Evolutionary conservation across 2,888 invertebrate species (phyloP), one percentile per base, ranked within the genome.

Genomic region (Urechis unicinctus): DNA sequence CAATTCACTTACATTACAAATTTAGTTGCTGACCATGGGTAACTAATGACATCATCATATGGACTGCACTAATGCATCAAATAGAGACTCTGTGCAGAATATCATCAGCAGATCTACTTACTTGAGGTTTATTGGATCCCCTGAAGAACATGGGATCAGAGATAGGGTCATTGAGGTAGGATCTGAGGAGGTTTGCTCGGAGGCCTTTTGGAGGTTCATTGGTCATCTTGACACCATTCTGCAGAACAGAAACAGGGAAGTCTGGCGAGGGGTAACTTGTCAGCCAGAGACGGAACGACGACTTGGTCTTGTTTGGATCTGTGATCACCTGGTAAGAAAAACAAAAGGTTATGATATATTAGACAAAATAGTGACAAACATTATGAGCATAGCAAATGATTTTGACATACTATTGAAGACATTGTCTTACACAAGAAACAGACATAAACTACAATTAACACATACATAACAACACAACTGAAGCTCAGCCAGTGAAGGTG

Each of bases 111-210:
- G n/a, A n/a, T n/a, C n/a, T n/a, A n/a, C n/a, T n/a, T 59, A 75
- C 73, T 61, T 65, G 60, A 13, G 77, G 77, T 66, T 84, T 83
- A n/a, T 68, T 75, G 60, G 82, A 82, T 6, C 70, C 75, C 63
- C 84, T 83, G 77, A 88, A 92, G 80, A 93, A 93, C 66, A 84
- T 83, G 0, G 84, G 82, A 55, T 79, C 78, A n/a, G 76, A 76
- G 41, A 79, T 76, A n/a, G 79, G 79, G 61, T 77, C 77, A 64
- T 73, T 79, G 26, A 75, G 66, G 61, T 79, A 80, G 0, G 79
- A 79, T 22, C 78, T 59, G 36, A 79, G 66, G 5, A 80, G 64
- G 60, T 80, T 80, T 6, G 78, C 77, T 46, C 77, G 60, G 24
- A 80, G 67, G 21, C 79, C 77, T 61, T 74, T 74, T 0, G 77